Conservation (phyloP, 2,113 vertebrate species). For the Salvelinus fontinalis region DNA sequence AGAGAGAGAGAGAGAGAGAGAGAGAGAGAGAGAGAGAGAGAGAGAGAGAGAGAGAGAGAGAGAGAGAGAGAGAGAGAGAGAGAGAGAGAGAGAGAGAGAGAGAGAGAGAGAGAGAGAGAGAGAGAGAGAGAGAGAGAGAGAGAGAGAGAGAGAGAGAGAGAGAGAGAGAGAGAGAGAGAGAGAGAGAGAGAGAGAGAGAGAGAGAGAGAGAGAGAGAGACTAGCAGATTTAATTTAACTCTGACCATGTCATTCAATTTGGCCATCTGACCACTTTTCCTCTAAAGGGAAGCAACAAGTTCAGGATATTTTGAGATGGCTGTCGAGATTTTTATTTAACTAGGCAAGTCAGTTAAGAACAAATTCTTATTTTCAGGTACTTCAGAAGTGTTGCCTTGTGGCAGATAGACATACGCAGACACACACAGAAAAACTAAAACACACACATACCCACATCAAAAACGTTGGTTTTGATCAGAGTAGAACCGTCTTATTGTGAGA, state of each 20-base stretch:
- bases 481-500: slow-evolving; percentile 5
- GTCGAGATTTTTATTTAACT: too few species aligned
- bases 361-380: too few species aligned
- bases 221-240: not conserved
- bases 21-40: not conserved
- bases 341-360: too few species aligned
- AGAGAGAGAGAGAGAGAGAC: not conserved
- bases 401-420: too few species aligned
- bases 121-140: not conserved
- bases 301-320: too few species aligned
- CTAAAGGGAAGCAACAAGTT: too few species aligned
- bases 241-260: too few species aligned
- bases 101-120: not conserved
- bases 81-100: not conserved
- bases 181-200: too few species aligned
- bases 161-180: too few species aligned
- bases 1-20: not conserved
- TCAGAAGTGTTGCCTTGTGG: too few species aligned
- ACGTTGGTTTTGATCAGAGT: not conserved
- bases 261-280: not conserved
- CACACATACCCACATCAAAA: not conserved
- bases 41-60: not conserved
- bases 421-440: not conserved
- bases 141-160: too few species aligned
- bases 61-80: too few species aligned